These are phyloP conservation scores for Cheiracanthium punctorium DNA, from an alignment of 2,888 invertebrate genomes.

Conservation along the genomic window DNA sequence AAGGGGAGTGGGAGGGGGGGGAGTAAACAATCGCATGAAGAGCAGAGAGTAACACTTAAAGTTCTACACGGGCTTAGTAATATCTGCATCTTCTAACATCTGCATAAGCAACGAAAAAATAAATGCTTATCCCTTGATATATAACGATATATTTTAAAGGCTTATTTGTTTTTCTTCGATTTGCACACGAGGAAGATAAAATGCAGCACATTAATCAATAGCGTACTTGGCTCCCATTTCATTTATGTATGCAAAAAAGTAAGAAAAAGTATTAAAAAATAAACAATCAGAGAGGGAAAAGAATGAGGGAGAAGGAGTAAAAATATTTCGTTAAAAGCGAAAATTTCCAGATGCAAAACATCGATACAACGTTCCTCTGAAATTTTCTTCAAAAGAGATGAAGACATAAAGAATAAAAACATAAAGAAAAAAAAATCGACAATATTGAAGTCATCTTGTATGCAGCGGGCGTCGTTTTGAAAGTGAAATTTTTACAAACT, in stretches of 20 bases:
- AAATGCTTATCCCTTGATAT: background rate
- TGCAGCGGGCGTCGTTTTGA: slow-evolving; percentile 66
- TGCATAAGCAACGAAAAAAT: slow-evolving; percentile 2
- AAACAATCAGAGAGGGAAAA: background rate
- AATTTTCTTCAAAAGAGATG: slow-evolving; percentile 54
- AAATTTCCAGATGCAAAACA: slow-evolving; percentile 65
- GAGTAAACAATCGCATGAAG: too few species aligned
- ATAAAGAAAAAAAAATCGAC: slow-evolving; percentile 47
- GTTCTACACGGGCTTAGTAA: too few species aligned
- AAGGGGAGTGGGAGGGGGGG: too few species aligned
- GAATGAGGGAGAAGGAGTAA: slow-evolving; percentile 19
- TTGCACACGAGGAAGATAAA: slow-evolving; percentile 22
- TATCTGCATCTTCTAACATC: background rate
- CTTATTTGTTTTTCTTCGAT: slow-evolving; percentile 43
- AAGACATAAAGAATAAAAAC: slow-evolving; percentile 47
- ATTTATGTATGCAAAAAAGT: slow-evolving; percentile 49
- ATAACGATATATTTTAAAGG: slow-evolving; percentile 34
- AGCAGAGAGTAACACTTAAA: too few species aligned
- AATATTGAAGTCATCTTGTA: slow-evolving; percentile 68
- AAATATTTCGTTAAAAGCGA: slow-evolving; percentile 60
- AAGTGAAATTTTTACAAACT: slow-evolving; percentile 70
- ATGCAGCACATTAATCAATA: slow-evolving; percentile 60
- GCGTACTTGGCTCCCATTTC: slow-evolving; percentile 31
- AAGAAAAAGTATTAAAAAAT: background rate
- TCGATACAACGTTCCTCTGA: slow-evolving; percentile 51